Percentiles rank a stretch among this genome's conserved stretches.
Evolutionary conservation across 2,797 vertebrate species (phyloP).

Genomic region (Vespertilio murinus): DNA sequence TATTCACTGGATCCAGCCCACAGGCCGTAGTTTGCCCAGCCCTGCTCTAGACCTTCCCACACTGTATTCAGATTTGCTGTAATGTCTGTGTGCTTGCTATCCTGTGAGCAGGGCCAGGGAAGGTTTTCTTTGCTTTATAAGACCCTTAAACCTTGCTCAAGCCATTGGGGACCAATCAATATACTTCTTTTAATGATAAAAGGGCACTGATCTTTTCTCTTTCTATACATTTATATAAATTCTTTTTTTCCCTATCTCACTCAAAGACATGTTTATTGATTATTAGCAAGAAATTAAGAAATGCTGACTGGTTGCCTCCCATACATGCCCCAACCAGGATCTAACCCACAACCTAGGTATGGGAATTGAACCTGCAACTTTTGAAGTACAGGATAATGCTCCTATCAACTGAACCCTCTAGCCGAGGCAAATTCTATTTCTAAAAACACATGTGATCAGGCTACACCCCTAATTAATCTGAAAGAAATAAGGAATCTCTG

Average conservation of each 20-base stretch:
- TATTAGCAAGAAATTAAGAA: background rate
- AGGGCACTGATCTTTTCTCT: background rate
- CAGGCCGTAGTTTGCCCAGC: too few relatives aligned
- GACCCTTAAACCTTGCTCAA: background rate
- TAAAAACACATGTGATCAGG: background rate
- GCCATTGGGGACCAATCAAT: background rate
- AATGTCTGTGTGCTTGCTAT: background rate
- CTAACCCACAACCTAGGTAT: too few relatives aligned
- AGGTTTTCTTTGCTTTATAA: background rate
- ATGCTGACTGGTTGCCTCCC: too few relatives aligned
- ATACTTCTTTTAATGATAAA: conserved; percentile 8
- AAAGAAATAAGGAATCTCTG: background rate
- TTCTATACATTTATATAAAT: background rate
- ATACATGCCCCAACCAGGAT: too few relatives aligned
- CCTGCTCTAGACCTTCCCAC: background rate
- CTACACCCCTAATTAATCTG: background rate
- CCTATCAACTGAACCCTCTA: background rate
- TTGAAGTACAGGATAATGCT: background rate
- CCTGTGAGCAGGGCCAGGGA: background rate
- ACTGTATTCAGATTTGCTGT: background rate
- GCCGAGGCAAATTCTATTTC: background rate
- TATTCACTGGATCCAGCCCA: too few relatives aligned
- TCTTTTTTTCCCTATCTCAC: background rate
- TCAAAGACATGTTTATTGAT: background rate
- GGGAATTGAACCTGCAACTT: background rate